Percentiles rank a stretch among this genome's conserved stretches.
Conservation (phyloP, 2,888 invertebrate species). For the Serripes groenlandicus region DNA sequence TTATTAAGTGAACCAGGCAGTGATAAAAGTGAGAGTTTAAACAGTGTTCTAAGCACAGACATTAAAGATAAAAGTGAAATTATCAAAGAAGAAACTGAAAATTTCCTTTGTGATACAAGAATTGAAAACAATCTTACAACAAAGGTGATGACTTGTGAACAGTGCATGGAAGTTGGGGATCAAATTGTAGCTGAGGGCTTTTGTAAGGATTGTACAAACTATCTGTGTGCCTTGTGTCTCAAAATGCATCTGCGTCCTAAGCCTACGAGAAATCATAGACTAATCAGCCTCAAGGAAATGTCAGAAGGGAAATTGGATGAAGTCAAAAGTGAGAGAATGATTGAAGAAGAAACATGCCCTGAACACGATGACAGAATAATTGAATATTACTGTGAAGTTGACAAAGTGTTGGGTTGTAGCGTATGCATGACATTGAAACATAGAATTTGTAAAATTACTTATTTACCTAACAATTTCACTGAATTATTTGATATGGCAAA, state of each 20-base stretch:
- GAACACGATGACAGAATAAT: background rate
- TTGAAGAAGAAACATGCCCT: background rate
- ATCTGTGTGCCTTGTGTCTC: background rate
- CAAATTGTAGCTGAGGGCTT: background rate
- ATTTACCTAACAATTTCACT: background rate
- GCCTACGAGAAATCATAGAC: background rate
- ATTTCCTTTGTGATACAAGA: no score
- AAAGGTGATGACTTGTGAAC: background rate
- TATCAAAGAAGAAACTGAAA: no score
- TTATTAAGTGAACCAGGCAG: no score
- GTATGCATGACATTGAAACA: constrained; percentile 15
- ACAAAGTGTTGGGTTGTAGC: constrained; percentile 11
- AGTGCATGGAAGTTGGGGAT: background rate
- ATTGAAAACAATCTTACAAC: no score
- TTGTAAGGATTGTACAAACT: background rate
- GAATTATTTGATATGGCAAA: background rate
- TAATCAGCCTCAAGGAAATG: background rate
- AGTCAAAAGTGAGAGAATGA: background rate
- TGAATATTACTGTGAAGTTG: constrained; percentile 3
- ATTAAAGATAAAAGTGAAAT: no score
- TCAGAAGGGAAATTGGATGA: background rate
- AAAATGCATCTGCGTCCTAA: background rate
- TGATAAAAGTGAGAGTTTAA: no score
- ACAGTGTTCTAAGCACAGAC: no score
- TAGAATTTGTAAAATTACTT: constrained; percentile 4